Percentiles rank a stretch among this genome's conserved stretches.
phyloP scores from a whole-genome alignment of 2,888 invertebrate species.

The Nasonia oneida region DNA sequence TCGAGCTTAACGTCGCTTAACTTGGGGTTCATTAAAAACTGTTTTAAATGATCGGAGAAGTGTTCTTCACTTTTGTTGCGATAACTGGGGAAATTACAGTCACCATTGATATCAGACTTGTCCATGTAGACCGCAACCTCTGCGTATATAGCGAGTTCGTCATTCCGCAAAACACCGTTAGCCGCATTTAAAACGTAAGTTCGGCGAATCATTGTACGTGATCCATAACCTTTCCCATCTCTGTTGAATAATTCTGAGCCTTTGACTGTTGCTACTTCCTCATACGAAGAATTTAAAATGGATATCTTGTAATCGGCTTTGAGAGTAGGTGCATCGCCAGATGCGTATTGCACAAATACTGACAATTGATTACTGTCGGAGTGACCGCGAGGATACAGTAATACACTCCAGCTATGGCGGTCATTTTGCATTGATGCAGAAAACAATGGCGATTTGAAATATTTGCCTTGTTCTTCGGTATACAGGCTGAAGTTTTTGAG shows the following conservation, averaged over 20 bases:
- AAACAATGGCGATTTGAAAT: too few species aligned
- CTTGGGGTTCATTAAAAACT: too few species aligned
- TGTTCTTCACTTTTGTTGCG: not conserved
- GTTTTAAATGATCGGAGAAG: too few species aligned
- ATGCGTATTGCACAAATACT: too few species aligned
- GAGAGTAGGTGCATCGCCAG: not conserved
- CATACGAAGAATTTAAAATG: not conserved
- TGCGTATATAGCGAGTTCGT: not conserved
- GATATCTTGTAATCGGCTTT: not conserved
- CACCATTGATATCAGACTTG: not conserved
- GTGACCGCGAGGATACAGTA: too few species aligned
- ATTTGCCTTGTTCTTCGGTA: too few species aligned
- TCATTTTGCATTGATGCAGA: too few species aligned
- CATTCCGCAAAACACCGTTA: not conserved
- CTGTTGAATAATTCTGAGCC: not conserved
- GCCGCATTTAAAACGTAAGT: not conserved
- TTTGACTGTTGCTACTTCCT: not conserved
- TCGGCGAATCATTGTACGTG: too few species aligned
- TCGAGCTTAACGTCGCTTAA: too few species aligned
- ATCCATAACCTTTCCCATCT: not conserved
- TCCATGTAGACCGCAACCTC: not conserved
- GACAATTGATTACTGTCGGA: too few species aligned
- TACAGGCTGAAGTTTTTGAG: too few species aligned
- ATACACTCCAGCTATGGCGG: too few species aligned
- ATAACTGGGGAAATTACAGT: not conserved